Conservation (phyloP, 2,797 vertebrate genomes). For the Borostomias antarcticus region DNA sequence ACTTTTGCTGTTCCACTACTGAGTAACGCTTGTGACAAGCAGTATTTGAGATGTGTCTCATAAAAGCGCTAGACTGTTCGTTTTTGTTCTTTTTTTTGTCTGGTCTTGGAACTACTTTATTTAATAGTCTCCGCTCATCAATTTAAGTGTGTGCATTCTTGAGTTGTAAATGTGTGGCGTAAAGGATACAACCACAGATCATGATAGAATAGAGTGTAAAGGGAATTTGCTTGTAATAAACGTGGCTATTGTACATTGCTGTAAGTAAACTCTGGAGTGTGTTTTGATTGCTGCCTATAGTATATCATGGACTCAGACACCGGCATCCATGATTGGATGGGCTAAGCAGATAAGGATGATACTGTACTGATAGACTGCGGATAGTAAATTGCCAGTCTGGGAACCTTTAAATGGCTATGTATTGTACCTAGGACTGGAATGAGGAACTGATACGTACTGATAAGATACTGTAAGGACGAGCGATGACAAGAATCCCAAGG, state of each 20-base stretch:
- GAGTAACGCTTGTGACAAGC: conserved; percentile 85
- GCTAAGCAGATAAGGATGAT: no score
- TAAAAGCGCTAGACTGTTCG: conserved; percentile 73
- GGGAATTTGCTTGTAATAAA: conserved; percentile 88
- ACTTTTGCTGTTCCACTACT: conserved; percentile 90
- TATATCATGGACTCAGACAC: no score
- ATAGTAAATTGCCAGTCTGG: no score
- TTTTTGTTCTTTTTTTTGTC: conserved; percentile 53
- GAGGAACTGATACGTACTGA: no score
- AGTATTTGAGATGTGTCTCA: conserved; percentile 79
- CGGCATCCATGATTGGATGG: no score
- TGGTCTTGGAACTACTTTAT: conserved; percentile 65
- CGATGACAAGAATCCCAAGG: no score
- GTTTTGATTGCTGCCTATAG: conserved; percentile 37
- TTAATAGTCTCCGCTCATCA: conserved; percentile 54
- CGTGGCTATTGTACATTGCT: conserved; percentile 81
- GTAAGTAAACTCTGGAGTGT: conserved; percentile 53
- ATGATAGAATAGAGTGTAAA: conserved; percentile 69
- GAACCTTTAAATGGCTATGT: no score
- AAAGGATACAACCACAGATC: conserved; percentile 61
- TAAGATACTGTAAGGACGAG: no score
- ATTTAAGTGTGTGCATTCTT: conserved; percentile 75
- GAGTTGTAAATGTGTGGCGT: conserved; percentile 77
- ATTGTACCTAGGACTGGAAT: no score
- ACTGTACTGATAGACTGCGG: no score